These are phyloP conservation scores for Hippopotamyrus pictus DNA, from an alignment of 2,797 vertebrate genomes.

Conservation along the genomic window DNA sequence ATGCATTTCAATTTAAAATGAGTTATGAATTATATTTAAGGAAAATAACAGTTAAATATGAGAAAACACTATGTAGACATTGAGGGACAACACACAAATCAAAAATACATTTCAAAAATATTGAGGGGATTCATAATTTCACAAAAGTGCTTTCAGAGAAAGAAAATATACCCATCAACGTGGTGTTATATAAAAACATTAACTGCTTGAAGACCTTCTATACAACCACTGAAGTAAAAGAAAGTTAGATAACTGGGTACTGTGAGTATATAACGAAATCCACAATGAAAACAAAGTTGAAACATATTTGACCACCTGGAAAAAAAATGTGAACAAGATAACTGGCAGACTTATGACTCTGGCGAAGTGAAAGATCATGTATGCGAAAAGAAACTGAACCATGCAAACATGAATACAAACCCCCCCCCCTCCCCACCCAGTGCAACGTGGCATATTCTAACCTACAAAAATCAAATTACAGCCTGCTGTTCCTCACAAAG, in stretches of 20 bases:
- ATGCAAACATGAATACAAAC: background rate
- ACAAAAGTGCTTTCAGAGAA: background rate
- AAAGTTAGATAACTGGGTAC: background rate
- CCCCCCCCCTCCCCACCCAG: background rate
- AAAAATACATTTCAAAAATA: background rate
- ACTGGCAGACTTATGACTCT: background rate
- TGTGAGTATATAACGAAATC: background rate
- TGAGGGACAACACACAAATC: background rate
- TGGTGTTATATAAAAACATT: background rate
- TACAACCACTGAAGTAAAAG: background rate
- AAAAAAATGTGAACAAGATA: background rate
- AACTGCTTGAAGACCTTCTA: background rate
- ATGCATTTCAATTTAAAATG: background rate
- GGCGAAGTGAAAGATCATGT: background rate
- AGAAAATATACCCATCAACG: background rate
- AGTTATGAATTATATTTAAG: background rate
- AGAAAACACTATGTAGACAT: background rate
- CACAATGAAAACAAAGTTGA: background rate
- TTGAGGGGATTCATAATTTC: background rate
- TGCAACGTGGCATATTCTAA: background rate
- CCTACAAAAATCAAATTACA: background rate
- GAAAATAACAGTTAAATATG: background rate
- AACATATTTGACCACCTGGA: background rate
- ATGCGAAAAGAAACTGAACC: background rate
- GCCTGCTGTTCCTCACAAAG: background rate